Conservation (phyloP, 2,797 vertebrate genomes). For the Coregonus sp. region DNA sequence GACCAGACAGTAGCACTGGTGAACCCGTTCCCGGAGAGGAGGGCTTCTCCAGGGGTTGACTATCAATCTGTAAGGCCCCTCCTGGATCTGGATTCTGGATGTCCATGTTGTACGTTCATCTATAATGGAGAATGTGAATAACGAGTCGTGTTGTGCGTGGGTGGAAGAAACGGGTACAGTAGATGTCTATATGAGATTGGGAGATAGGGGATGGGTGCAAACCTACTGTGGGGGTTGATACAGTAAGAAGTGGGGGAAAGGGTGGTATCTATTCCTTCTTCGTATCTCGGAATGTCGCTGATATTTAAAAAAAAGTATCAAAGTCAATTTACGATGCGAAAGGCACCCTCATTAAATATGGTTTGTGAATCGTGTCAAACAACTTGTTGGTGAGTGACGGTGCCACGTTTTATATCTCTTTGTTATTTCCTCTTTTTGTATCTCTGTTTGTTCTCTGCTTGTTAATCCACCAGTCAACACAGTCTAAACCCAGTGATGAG, state of each 20-base stretch:
- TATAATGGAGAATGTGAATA: not conserved
- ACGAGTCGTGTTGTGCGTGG: not conserved
- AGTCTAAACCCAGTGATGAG: not conserved
- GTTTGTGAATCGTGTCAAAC: not conserved
- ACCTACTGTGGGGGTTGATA: no score
- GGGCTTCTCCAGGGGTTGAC: not conserved
- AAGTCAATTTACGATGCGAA: not conserved
- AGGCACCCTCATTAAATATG: not conserved
- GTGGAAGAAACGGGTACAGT: not conserved
- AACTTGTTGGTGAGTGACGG: not conserved
- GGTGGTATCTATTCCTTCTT: not conserved
- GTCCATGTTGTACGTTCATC: not conserved
- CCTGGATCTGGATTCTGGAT: not conserved
- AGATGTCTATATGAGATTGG: no score
- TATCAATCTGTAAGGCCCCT: not conserved
- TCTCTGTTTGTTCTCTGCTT: slow-evolving; percentile 13
- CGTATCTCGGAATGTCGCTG: not conserved
- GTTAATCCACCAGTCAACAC: slow-evolving; percentile 2
- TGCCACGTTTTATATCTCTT: not conserved
- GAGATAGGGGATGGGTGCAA: not conserved
- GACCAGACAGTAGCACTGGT: not conserved
- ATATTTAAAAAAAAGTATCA: not conserved
- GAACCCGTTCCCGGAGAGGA: not conserved
- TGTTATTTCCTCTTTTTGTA: not conserved
- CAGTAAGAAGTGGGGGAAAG: not conserved